These are phyloP conservation scores for Tokudaia muenninki DNA, from an alignment of 2,797 vertebrate genomes.

Conservation along the genomic window DNA sequence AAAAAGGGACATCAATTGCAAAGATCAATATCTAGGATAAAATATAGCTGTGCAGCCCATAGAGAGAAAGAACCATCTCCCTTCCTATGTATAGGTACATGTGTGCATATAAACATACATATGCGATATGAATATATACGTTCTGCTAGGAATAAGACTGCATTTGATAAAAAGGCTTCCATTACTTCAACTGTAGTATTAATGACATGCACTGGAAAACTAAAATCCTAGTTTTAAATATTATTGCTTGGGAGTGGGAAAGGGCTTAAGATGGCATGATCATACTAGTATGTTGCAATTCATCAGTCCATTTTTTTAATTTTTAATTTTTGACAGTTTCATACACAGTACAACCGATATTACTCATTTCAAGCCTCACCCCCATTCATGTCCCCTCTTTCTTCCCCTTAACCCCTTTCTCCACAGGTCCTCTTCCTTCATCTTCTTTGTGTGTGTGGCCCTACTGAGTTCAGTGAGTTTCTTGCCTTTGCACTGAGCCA, in stretches of 20 bases:
- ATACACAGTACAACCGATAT: neutral
- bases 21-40: slow-evolving; percentile 19
- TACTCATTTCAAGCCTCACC: neutral
- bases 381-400: neutral
- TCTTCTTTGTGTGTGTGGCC: too few species aligned
- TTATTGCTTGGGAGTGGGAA: neutral
- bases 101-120: neutral
- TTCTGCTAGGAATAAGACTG: neutral
- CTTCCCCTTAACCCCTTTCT: too few species aligned
- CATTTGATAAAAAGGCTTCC: neutral
- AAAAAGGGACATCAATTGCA: slow-evolving; percentile 9
- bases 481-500: neutral
- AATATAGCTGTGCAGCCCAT: neutral
- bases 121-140: neutral
- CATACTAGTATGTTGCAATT: neutral
- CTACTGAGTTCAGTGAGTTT: too few species aligned
- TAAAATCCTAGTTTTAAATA: neutral
- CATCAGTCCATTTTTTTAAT: neutral
- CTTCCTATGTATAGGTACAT: neutral
- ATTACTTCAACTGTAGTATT: slow-evolving; percentile 29
- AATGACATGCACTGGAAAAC: neutral
- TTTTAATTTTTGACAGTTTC: neutral
- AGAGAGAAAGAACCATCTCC: slow-evolving; percentile 13
- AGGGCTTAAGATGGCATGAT: neutral
- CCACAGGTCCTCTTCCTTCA: neutral